Evolutionary conservation across 2,888 invertebrate genomes (phyloP), one percentile per base, ranked within the genome.

Genomic region (Metopia argyrocephala): DNA sequence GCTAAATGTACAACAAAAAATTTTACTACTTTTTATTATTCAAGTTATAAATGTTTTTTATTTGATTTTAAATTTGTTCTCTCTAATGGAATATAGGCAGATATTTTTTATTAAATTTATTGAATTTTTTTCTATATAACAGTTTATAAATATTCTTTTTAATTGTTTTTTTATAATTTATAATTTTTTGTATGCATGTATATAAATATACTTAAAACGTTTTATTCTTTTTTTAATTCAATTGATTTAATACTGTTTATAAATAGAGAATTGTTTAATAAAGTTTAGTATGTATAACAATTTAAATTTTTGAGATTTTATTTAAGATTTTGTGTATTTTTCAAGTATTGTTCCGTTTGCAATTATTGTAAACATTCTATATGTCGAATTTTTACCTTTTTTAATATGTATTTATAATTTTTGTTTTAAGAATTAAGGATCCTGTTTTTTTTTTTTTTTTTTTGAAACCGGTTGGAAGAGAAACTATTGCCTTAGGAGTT

Each of bases 111-210:
- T 66, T 54, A 5, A 48, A 5, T 61, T 45, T 45, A 27, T 50
- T 56, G 23, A 20, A 45, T 57, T 25, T 2, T 57, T 64, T 57
- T n/a, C 31, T 65, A 38, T 25, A 65, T 21, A 48, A 28, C 54
- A 66, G 25, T 71, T 76, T 54, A 84, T 83, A 83, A 86, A 86
- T 87, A 85, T 76, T 28, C 2, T 56, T 54, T 86, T 86, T 84
- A 86, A 86, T 86, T 85, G 84, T 83, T 78, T 78, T 27, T 79
- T 71, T 78, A 52, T 84, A 83, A 79, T 84, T 85, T 78, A 31
- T 86, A 86, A 86, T 88, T 86, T 88, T 85, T 87, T 83, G 48
- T 50, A 57, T 59, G 21, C 46, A 54, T 73, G 54, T 75, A 70
- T 70, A 75, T 66, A 75, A 65, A 66, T 71, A 46, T 66, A 69